Evolutionary conservation across 2,797 vertebrate species (phyloP).

Genomic region (Alcedo atthis): DNA sequence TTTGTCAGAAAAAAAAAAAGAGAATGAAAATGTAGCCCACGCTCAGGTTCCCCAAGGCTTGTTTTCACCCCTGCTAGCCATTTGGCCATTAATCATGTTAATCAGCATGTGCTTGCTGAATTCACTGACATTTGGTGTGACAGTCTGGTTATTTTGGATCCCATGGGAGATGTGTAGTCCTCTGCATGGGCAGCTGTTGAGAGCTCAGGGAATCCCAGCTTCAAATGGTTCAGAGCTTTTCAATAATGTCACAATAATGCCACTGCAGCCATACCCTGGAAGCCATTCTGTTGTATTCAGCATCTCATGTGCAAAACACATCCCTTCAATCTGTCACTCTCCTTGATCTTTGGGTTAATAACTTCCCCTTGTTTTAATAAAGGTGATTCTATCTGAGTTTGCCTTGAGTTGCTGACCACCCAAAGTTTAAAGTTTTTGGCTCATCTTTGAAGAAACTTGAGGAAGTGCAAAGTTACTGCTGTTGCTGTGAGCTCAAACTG

Average conservation of each 20-base stretch:
- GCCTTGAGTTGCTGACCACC: background rate
- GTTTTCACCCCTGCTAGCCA: background rate
- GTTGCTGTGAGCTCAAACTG: background rate
- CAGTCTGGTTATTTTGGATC: background rate
- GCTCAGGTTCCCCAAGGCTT: background rate
- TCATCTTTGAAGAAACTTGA: background rate
- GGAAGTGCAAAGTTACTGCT: background rate
- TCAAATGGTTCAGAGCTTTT: background rate
- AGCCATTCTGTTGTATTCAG: background rate
- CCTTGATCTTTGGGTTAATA: background rate
- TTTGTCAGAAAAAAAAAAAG: background rate
- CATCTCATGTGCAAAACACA: background rate
- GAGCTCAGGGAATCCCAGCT: background rate
- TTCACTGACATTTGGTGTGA: background rate
- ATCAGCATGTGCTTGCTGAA: background rate
- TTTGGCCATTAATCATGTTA: background rate
- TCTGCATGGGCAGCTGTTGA: background rate
- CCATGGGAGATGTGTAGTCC: background rate
- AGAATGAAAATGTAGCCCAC: no score
- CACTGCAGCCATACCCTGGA: rapidly evolving
- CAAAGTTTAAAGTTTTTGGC: background rate
- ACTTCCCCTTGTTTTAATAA: background rate
- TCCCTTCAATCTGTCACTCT: background rate
- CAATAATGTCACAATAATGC: rapidly evolving
- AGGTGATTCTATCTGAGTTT: background rate